Conservation (phyloP, 1,140 invertebrate genomes). For the Homarus americanus region DNA sequence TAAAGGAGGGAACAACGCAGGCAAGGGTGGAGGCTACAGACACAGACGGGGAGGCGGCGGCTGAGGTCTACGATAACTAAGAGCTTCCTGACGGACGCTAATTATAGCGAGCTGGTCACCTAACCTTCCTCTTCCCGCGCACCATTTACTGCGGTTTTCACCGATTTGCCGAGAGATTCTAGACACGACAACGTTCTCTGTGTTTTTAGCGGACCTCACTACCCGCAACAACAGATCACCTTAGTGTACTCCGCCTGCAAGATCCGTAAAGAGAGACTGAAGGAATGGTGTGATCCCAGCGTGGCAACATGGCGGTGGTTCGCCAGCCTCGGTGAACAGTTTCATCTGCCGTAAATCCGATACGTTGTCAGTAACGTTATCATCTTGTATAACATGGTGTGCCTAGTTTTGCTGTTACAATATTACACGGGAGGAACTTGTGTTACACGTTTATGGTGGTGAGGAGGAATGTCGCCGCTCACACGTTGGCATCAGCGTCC, state of each 20-base stretch:
- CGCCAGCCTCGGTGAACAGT: no score
- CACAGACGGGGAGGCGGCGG: slow-evolving; percentile 11
- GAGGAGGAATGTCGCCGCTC: neutral
- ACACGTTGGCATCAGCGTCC: neutral
- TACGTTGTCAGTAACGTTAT: no score
- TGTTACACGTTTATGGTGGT: neutral
- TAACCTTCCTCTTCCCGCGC: neutral
- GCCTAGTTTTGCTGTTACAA: no score
- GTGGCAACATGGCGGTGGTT: neutral
- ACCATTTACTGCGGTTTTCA: neutral
- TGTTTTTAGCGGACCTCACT: no score
- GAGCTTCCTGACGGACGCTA: slow-evolving; percentile 56
- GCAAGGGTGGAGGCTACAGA: neutral
- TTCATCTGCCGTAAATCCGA: no score
- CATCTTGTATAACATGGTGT: no score
- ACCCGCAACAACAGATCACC: no score
- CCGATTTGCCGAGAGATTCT: neutral
- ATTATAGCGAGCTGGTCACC: slow-evolving; percentile 44
- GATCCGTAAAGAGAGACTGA: no score
- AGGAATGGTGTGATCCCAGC: neutral
- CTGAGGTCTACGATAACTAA: slow-evolving; percentile 40
- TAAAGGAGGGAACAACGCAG: neutral
- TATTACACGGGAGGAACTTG: no score
- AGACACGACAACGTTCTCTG: neutral
- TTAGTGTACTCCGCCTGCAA: no score